Conservation (phyloP, 2,113 vertebrate genomes). For the Pao palembangensis region DNA sequence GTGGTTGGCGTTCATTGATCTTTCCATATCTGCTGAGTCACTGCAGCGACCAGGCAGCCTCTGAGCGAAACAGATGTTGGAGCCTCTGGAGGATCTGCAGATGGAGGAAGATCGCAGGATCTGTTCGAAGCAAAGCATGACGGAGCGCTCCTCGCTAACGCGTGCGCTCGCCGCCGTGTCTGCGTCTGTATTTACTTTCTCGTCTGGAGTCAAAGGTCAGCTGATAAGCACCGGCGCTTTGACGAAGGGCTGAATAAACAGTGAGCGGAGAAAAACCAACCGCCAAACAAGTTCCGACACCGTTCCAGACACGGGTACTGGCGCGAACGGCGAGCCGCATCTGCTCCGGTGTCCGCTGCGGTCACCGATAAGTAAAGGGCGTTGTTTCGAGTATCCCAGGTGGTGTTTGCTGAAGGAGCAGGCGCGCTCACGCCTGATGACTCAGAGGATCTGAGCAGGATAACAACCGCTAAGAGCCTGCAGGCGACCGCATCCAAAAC, state of each 20-base stretch:
- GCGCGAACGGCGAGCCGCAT: background rate
- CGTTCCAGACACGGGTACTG: background rate
- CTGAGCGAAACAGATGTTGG: too few species aligned
- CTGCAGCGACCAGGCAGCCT: too few species aligned
- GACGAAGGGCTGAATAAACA: background rate
- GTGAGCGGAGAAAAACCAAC: too few species aligned
- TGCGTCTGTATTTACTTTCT: too few species aligned
- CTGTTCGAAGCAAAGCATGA: background rate
- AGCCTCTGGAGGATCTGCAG: too few species aligned
- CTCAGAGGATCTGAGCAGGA: background rate
- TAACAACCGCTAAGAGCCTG: background rate
- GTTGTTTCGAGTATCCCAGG: background rate
- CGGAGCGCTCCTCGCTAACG: too few species aligned
- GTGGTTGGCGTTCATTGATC: constrained; percentile 18
- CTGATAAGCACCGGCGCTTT: constrained; percentile 18
- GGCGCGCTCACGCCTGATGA: constrained; percentile 12
- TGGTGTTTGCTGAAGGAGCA: background rate
- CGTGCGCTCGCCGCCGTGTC: too few species aligned
- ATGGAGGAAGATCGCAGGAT: background rate
- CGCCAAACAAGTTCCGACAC: too few species aligned
- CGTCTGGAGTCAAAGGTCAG: constrained; percentile 29
- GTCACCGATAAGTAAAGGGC: background rate
- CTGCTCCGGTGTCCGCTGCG: background rate
- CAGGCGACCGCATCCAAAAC: too few species aligned
- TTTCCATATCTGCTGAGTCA: background rate